phyloP scores from a whole-genome alignment of 2,888 invertebrate genomes.

The Yponomeuta cagnagella region DNA sequence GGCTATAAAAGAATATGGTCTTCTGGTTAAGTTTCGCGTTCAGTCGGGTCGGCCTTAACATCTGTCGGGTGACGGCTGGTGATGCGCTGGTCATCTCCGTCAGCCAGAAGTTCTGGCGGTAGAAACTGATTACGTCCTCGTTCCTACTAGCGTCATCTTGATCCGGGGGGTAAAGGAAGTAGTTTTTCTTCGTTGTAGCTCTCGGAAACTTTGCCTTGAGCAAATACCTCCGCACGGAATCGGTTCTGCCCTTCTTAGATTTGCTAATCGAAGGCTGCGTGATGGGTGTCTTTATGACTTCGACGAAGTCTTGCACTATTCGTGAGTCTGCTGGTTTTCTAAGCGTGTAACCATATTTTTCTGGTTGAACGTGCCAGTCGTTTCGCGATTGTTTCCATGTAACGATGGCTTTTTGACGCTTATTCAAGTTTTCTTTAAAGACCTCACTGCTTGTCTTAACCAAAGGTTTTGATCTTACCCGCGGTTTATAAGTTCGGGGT shows the following conservation, averaged over 20 bases:
- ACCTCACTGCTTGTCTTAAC: background rate
- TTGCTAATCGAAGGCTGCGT: background rate
- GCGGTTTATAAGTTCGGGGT: background rate
- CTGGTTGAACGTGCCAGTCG: background rate
- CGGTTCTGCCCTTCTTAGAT: background rate
- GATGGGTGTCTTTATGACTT: background rate
- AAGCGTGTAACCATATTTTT: background rate
- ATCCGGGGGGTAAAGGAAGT: background rate
- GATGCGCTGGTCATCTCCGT: constrained; percentile 21
- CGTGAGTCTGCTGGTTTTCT: background rate
- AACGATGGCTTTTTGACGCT: background rate
- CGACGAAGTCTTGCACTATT: background rate
- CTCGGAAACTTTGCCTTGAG: background rate
- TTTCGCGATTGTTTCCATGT: background rate
- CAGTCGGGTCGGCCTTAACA: background rate
- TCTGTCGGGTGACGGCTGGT: constrained; percentile 26
- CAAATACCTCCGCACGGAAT: background rate
- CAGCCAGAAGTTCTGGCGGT: background rate
- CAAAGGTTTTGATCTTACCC: background rate
- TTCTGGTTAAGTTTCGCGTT: constrained; percentile 23
- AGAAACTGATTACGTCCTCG: background rate
- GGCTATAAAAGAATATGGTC: constrained; percentile 60
- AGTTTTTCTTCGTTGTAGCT: background rate
- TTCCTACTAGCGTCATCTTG: background rate
- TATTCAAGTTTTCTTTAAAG: background rate